phyloP scores from a whole-genome alignment of 2,113 vertebrate genomes.

The Sakesphorus luctuosus region DNA sequence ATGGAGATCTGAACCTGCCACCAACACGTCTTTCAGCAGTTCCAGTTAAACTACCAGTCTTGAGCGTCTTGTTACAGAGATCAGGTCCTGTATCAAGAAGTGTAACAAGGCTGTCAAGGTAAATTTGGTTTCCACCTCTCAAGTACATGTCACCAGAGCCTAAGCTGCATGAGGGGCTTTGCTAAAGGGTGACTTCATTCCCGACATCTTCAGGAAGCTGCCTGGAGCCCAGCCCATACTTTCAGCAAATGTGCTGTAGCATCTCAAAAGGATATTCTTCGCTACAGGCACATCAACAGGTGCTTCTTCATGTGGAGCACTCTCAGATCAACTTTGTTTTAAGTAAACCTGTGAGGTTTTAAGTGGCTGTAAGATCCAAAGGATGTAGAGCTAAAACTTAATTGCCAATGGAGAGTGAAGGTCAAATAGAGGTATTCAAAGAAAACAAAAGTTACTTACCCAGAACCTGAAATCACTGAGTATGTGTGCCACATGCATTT shows the following conservation, averaged over 20 bases:
- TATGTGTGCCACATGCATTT: accelerated
- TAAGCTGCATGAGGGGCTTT: not conserved
- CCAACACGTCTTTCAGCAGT: not conserved
- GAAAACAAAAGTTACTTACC: not conserved
- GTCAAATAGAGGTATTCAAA: not conserved
- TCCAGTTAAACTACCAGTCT: not conserved
- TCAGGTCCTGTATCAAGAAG: accelerated
- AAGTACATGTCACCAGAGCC: not conserved
- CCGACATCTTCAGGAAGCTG: not conserved
- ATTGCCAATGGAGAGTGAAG: not conserved
- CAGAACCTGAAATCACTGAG: not conserved
- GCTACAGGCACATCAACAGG: not conserved
- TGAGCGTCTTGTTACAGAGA: not conserved
- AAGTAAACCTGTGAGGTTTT: not conserved
- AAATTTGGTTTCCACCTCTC: not conserved
- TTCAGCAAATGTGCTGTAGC: not conserved
- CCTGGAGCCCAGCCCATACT: not conserved
- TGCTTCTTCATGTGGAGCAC: not conserved
- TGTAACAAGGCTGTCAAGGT: not conserved
- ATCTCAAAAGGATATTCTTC: not conserved
- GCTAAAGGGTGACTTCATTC: not conserved
- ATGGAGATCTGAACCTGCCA: not conserved
- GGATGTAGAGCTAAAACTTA: not conserved
- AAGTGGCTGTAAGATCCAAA: not conserved
- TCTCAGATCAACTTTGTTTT: not conserved